Evolutionary conservation across 2,113 vertebrate species (phyloP).

Genomic region (Anas platyrhynchos): DNA sequence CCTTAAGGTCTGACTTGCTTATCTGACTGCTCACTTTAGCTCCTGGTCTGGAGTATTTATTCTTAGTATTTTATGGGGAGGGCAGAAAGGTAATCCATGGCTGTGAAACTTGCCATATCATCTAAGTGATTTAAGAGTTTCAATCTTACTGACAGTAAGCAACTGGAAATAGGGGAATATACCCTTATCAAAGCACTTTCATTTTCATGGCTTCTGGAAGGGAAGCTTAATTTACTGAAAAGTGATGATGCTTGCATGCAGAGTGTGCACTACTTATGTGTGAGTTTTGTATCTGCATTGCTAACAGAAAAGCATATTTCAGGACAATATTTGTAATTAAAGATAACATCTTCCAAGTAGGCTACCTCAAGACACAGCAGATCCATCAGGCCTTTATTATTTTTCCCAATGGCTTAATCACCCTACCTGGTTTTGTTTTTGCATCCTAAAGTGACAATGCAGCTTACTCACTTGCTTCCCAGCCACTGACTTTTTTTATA

Average conservation of each 20-base stretch:
- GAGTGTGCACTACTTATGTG: accelerated
- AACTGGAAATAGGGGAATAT: background rate
- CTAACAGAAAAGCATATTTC: background rate
- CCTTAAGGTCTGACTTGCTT: background rate
- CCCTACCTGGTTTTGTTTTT: background rate
- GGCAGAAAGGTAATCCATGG: background rate
- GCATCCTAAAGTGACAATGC: background rate
- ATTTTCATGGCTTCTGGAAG: background rate
- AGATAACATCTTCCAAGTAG: background rate
- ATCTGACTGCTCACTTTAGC: background rate
- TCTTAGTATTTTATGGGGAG: background rate
- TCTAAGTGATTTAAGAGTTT: background rate
- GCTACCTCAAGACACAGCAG: background rate
- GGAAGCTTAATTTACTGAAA: background rate
- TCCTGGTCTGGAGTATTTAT: background rate
- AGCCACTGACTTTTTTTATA: background rate
- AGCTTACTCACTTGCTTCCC: background rate
- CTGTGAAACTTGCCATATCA: background rate
- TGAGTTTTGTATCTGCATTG: background rate
- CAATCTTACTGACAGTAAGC: background rate
- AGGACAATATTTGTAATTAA: background rate
- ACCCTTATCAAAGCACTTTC: background rate
- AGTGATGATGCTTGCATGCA: background rate
- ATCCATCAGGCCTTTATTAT: background rate
- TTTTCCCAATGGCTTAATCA: background rate